Base-by-base conservation (phyloP, 1,140 invertebrate species). In the Drosophila ficusphila region DNA sequence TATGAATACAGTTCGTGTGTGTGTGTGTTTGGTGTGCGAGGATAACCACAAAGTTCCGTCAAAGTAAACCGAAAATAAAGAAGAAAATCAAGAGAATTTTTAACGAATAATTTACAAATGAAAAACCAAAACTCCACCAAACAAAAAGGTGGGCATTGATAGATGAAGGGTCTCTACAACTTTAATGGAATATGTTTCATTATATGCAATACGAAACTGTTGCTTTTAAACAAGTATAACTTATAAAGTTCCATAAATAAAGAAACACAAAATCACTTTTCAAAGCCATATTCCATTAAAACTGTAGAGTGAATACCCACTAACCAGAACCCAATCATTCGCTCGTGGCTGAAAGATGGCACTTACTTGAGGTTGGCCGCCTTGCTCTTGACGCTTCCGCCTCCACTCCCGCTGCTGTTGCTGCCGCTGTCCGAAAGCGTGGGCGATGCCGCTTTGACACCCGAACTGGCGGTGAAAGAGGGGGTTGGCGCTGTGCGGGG, bases 311-410 rank as follows among this genome's bases (percentile, higher is more conserved):
- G 7, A 46, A 48, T 19, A 25, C 57, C 41, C 38, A 12, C 42
- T 16, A 31, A 31, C 48, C 33, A 25, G 18, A 46, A 39, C 38
- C 58, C 48, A 34, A 42, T 34, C 12, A 25, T 23, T 18, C 46
- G 5, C 41, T 33, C n/a, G 52, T 54, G 12, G 31, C 46, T 14
- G 12, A n/a, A 38, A 42, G 12, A 18, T 12, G 38, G 60, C 62
- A 74, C 90, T 85, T 53, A 91, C 90, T 88, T 91, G 41, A 91
- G 69, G 70, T 89, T 91, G 21, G 89, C 90, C 44, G 90, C 89
- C 78, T 91, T 91, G 60, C 81, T 90, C 52, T 83, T 86, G 29
- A 90, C 83, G 49, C 86, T 90, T 29, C 78, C 65, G 39, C 51
- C 3, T 11, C 41, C 41, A 18, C 62, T 65, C 54, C 54, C 54